phyloP scores from a whole-genome alignment of 2,888 invertebrate species.

The Phasia obesa region DNA sequence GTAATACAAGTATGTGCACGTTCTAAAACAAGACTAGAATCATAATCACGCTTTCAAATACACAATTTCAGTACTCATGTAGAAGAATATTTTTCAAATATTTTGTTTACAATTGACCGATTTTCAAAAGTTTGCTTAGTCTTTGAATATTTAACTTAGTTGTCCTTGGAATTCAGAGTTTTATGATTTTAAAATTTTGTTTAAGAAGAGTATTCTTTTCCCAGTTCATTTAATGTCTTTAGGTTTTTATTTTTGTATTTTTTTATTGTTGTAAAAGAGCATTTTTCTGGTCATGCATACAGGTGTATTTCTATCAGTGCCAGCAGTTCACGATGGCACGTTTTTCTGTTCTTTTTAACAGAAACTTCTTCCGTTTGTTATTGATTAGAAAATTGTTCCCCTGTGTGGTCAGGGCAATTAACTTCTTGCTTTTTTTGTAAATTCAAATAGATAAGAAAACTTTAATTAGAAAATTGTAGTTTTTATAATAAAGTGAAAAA shows the following conservation, averaged over 20 bases:
- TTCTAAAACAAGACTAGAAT: neutral
- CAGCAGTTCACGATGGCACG: conserved; percentile 38
- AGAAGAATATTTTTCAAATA: neutral
- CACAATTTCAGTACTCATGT: neutral
- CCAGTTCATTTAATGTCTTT: neutral
- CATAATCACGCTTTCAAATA: neutral
- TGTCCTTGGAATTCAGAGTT: conserved; percentile 1
- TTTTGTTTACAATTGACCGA: conserved; percentile 21
- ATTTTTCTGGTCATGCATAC: conserved; percentile 8
- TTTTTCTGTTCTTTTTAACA: conserved; percentile 47
- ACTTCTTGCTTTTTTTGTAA: neutral
- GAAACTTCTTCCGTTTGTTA: conserved; percentile 52
- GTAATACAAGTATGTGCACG: neutral
- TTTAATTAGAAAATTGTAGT: too few species aligned
- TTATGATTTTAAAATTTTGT: conserved; percentile 1
- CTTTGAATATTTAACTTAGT: neutral
- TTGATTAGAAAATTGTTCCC: conserved; percentile 48
- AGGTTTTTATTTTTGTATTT: neutral
- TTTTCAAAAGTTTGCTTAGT: neutral
- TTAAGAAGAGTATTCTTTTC: neutral
- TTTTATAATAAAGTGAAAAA: too few species aligned
- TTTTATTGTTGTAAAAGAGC: too few species aligned
- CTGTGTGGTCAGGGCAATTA: conserved; percentile 46
- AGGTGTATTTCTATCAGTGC: neutral
- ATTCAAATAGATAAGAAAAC: too few species aligned